A percentile compares a stretch with the other conserved stretches of the same genome.
Conservation (phyloP, 2,888 invertebrate genomes). For the Brachylomia viminalis region DNA sequence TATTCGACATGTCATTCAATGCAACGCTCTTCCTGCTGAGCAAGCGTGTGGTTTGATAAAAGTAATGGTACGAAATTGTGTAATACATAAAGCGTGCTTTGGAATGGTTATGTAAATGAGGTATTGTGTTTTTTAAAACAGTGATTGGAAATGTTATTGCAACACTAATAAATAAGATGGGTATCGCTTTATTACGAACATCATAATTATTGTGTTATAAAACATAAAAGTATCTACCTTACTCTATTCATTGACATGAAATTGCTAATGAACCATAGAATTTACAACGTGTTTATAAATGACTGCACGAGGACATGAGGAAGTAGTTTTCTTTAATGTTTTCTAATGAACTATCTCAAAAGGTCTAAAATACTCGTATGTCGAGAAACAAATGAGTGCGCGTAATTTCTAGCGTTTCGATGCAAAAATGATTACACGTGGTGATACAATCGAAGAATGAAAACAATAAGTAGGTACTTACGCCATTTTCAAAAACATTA, state of each 20-base stretch:
- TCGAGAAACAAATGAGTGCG: neutral
- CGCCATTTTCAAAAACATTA: no score
- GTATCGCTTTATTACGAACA: neutral
- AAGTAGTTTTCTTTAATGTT: neutral
- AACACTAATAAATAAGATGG: neutral
- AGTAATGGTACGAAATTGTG: conserved; percentile 2
- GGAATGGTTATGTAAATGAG: no score
- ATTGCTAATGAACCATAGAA: neutral
- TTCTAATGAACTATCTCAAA: neutral
- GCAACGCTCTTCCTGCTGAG: conserved; percentile 41
- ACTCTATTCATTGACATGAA: neutral
- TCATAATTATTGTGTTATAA: neutral
- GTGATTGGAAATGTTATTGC: conserved; percentile 14
- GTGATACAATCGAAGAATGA: no score
- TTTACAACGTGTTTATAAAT: neutral
- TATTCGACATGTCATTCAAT: conserved; percentile 23
- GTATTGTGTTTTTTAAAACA: conserved; percentile 27
- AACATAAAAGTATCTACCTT: neutral
- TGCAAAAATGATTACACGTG: neutral
- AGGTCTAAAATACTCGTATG: neutral
- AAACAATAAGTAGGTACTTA: no score
- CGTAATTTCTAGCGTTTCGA: neutral
- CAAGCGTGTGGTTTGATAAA: conserved; percentile 45
- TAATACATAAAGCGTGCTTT: neutral
- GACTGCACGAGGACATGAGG: neutral